Evolutionary conservation across 2,797 vertebrate species (phyloP).

Genomic region (Bradypodion pumilum): DNA sequence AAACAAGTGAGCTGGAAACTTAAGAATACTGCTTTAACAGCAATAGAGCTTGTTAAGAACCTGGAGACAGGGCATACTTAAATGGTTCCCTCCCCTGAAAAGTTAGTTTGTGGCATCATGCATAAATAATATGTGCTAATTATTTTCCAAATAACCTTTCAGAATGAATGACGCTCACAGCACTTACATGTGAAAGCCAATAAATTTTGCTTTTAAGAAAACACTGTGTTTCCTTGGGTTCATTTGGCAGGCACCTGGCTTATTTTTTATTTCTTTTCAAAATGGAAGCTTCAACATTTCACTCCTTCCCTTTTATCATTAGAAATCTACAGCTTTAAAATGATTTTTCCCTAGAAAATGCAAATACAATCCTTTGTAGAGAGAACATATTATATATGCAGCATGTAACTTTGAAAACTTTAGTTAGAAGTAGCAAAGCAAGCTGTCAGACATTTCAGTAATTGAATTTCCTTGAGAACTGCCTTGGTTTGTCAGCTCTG

Average conservation of each 20-base stretch:
- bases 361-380: constrained; percentile 65
- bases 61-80: constrained; percentile 17
- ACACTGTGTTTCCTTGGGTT: constrained; percentile 63
- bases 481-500: constrained; percentile 75
- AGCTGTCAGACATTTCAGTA: constrained; percentile 77
- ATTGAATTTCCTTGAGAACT: constrained; percentile 79
- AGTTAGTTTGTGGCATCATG: constrained; percentile 30
- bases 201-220: constrained; percentile 65
- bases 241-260: constrained; percentile 66
- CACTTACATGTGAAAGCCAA: constrained; percentile 53
- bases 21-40: neutral
- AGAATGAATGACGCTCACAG: constrained; percentile 47
- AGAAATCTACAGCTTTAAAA: constrained; percentile 66
- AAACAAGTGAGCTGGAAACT: constrained; percentile 21
- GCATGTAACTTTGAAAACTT: constrained; percentile 74
- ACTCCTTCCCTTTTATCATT: constrained; percentile 65
- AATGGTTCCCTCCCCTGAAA: constrained; percentile 4
- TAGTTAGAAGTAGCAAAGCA: constrained; percentile 71
- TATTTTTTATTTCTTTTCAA: constrained; percentile 60
- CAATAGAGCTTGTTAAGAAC: neutral
- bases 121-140: constrained; percentile 52
- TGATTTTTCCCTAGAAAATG: constrained; percentile 66
- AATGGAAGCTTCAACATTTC: constrained; percentile 58
- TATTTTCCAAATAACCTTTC: constrained; percentile 36
- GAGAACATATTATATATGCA: constrained; percentile 66